Evolutionary conservation across 2,888 invertebrate species (phyloP), one percentile per base, ranked within the genome.

Genomic region (Ophion ellenae): DNA sequence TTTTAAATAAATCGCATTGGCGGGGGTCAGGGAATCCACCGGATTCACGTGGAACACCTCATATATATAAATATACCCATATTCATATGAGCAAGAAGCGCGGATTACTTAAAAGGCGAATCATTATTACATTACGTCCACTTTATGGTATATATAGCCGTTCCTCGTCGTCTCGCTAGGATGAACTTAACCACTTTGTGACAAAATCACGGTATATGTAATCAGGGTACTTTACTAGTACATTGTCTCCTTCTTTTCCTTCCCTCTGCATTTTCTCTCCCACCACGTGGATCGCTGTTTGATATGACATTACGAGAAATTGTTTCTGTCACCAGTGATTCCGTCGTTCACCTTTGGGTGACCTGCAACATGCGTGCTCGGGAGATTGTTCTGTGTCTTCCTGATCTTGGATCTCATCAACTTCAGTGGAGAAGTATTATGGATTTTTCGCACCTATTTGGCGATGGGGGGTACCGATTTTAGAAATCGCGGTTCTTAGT

Each of bases 51-150:
- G 24, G 24, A 24, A 24, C 1, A 24, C 24, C 24, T 24, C 24
- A 24, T 24, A 24, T 40, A 40, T 40, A 40, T 40, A 75, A 40
- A 20, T 61, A 36, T 57, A 59, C 40, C 61, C 5, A 45, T 63
- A 11, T 32, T 32, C 59, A 66, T 63, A 76, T 63, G 45, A 75
- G 7, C 28, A 69, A 79, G 82, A 69, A 61, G 76, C 76, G 76
- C 76, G 76, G 76, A 83, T 83, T 79, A 86, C 85, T 83, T 83
- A 86, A 86, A 86, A 83, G 83, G 83, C 83, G 82, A 85, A 85
- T 85, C 82, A 83, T 85, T 85, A 85, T 85, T 85, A 80, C 71
- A 85, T 83, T 83, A 83, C 80, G 70, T 83, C 83, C 71, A 85
- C 85, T 85, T 85, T 85, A 76, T 73, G 66, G 67, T 73, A 61